Evolutionary conservation across 2,797 vertebrate species (phyloP), one percentile per base, ranked within the genome.

Genomic region (Borostomias antarcticus): DNA sequence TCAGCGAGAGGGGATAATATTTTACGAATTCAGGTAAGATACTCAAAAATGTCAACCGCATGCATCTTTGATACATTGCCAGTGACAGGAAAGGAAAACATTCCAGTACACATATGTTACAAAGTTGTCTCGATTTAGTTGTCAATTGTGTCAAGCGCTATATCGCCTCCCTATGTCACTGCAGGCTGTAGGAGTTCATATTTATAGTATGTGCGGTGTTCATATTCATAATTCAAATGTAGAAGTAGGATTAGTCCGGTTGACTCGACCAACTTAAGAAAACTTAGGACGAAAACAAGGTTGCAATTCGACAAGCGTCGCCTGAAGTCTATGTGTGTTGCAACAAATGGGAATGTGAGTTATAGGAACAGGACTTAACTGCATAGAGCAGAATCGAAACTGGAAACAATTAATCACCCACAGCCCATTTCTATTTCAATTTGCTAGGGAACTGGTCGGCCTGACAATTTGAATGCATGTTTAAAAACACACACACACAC

Each of bases 1-100:
- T 47, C 15, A 9, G 40, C 25, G 25, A 10, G 25, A 40, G 19
- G 15, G 28, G 17, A 43, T 19, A 47, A 17, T 61, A 29, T 26
- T 47, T 10, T 21, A 17, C 26, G 13, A 29, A 47, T 28, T 47
- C 58, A 61, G 58, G 58, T 61, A 61, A 61, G 15, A 17, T 23
- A 61, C 26, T 47, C 58, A 40, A 40, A 59, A 2, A 19, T 53
- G 19, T 58, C 15, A 33, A 11, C 25, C 43, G 21, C 15, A 4
- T 28, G 13, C 2, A 8, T 40, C 33, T 21, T 15, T 40, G 21
- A 37, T 25, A 21, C 11, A 25, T 59, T 40, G 23, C 26, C 52
- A 17, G 29, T 56, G 28, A 13, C n/a, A 54, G 19, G n/a, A n/a
- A n/a, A 45, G 7, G n/a, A 43, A n/a, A 2, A 43, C 0, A 43